Conservation (phyloP, 2,888 invertebrate genomes). For the Desoria tigrina region DNA sequence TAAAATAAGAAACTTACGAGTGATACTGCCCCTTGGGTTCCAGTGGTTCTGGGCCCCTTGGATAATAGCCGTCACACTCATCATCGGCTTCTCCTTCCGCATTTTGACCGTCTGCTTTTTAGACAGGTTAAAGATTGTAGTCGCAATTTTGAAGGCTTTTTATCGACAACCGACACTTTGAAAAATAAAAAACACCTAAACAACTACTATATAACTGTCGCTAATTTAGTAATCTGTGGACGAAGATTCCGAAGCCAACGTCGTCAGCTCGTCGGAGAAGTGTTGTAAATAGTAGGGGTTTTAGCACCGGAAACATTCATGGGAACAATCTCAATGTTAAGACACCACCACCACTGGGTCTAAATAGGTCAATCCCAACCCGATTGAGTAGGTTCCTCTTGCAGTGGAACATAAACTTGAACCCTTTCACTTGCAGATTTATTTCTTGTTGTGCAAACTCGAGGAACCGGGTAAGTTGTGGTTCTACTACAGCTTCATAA, state of each 20-base stretch:
- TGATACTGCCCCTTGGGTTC: conserved; percentile 47
- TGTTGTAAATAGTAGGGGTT: no score
- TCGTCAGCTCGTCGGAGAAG: no score
- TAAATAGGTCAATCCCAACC: conserved; percentile 4
- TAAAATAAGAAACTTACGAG: conserved; percentile 45
- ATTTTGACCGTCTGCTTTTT: conserved; percentile 61
- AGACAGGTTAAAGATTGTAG: conserved; percentile 17
- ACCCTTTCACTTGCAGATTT: not conserved
- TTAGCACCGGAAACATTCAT: no score
- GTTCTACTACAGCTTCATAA: not conserved
- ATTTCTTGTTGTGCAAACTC: not conserved
- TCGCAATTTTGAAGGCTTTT: conserved; percentile 14
- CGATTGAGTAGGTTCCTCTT: not conserved
- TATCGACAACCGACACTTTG: not conserved
- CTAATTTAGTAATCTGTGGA: no score
- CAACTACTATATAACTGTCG: no score
- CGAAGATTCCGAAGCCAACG: no score
- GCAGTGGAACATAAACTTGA: conserved; percentile 5
- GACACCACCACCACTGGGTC: not conserved
- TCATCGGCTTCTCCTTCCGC: conserved; percentile 84
- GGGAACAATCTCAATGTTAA: no score
- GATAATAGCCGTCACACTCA: conserved; percentile 81
- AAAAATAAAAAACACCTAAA: no score
- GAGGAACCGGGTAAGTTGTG: not conserved
- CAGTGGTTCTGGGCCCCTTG: conserved; percentile 64